Percentiles rank a stretch among this genome's conserved stretches.
phyloP scores from a whole-genome alignment of 2,113 vertebrate genomes.

The Lota lota region DNA sequence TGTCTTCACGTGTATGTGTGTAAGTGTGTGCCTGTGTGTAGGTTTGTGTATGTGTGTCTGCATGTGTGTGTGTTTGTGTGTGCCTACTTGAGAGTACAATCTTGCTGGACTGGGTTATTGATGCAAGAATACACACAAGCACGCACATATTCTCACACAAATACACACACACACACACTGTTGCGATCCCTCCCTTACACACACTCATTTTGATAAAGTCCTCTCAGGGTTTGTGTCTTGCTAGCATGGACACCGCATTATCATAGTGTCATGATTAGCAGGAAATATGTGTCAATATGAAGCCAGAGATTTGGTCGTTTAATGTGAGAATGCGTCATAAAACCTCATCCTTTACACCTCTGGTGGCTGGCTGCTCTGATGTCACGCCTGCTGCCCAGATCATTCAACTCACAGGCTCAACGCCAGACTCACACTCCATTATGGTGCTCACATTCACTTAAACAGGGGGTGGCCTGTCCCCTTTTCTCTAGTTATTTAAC shows the following conservation, averaged over 20 bases:
- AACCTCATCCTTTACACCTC: slow-evolving; percentile 42
- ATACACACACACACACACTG: background rate
- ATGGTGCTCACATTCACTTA: too few species aligned
- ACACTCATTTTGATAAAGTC: too few species aligned
- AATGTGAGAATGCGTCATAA: slow-evolving; percentile 22
- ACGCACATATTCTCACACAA: background rate
- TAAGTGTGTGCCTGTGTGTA: slow-evolving; percentile 9
- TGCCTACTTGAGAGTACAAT: background rate
- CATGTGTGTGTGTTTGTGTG: background rate
- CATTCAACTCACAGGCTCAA: too few species aligned
- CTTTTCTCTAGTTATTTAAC: too few species aligned
- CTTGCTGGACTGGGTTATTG: too few species aligned
- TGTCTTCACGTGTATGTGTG: slow-evolving; percentile 5
- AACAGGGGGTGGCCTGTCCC: too few species aligned
- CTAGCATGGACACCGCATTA: too few species aligned
- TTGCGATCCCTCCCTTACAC: background rate
- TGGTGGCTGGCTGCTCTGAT: slow-evolving; percentile 26
- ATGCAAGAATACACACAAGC: too few species aligned
- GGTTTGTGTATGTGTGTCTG: background rate
- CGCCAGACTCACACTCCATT: too few species aligned
- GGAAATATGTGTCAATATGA: background rate
- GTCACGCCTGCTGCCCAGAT: slow-evolving; percentile 16
- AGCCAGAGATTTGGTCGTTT: slow-evolving; percentile 1
- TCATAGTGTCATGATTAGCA: background rate
- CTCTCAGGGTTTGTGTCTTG: too few species aligned